Percentiles rank a stretch among this genome's conserved stretches.
These are phyloP conservation scores for Cyrtorhinus lividipennis DNA, from an alignment of 1,140 invertebrate genomes.

Conservation along the genomic window DNA sequence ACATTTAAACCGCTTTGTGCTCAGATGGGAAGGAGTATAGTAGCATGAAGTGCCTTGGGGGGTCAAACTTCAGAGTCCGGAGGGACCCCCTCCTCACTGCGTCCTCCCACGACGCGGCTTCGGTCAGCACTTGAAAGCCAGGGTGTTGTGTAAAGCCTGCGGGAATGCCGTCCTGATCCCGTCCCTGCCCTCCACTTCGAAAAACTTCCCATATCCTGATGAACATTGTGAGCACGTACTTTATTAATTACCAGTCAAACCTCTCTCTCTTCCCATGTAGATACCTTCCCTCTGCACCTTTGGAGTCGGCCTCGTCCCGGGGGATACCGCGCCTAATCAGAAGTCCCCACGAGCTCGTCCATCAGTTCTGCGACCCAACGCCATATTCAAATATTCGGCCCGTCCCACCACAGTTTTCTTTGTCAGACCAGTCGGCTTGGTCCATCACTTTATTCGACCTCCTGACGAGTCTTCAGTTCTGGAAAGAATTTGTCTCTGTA, in stretches of 20 bases:
- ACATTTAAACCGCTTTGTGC: too few species aligned
- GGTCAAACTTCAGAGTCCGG: too few species aligned
- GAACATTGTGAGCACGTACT: constrained; percentile 9
- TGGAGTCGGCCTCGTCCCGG: background rate
- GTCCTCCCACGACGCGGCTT: too few species aligned
- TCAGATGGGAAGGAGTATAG: too few species aligned
- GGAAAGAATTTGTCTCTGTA: too few species aligned
- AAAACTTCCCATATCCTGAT: background rate
- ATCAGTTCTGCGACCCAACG: constrained; percentile 5
- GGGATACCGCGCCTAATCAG: background rate
- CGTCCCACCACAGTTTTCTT: too few species aligned
- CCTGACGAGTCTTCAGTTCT: too few species aligned
- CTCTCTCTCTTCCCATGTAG: background rate
- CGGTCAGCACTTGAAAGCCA: background rate
- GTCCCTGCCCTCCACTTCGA: background rate
- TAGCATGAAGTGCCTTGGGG: too few species aligned
- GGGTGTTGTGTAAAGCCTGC: background rate
- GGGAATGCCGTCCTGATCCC: background rate
- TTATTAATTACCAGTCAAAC: constrained; percentile 10
- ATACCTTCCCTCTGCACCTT: background rate
- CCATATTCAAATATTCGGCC: background rate
- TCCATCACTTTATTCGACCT: too few species aligned
- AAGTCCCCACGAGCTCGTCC: constrained; percentile 2
- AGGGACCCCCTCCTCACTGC: too few species aligned
- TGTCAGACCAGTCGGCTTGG: too few species aligned